Evolutionary conservation across 2,888 invertebrate species (phyloP).

Genomic region (Mythimna pallens): DNA sequence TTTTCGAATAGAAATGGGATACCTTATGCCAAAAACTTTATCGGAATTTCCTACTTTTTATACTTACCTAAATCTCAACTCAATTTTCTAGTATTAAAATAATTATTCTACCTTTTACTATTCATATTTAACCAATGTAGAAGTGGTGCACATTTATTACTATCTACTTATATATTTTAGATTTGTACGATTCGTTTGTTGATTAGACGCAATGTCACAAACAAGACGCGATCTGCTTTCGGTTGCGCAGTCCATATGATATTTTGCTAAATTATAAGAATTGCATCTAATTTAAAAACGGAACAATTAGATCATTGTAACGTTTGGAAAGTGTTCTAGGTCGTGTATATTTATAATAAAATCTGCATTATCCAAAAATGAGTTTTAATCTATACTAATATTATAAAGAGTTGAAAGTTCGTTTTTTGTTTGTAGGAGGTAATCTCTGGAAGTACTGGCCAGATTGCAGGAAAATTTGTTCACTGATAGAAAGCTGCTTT

Average conservation of each 20-base stretch:
- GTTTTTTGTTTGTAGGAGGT: too few species aligned
- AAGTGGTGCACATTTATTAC: conserved; percentile 75
- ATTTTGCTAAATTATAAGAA: conserved; percentile 27
- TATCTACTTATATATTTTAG: conserved; percentile 43
- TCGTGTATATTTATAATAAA: conserved; percentile 83
- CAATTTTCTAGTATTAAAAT: conserved; percentile 55
- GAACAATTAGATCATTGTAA: conserved; percentile 66
- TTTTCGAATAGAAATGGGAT: conserved; percentile 74
- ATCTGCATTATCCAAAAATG: conserved; percentile 73
- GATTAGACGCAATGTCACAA: conserved; percentile 58
- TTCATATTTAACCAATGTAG: conserved; percentile 72
- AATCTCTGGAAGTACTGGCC: too few species aligned
- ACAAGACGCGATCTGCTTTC: conserved; percentile 37
- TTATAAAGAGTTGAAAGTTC: too few species aligned
- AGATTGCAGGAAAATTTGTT: too few species aligned
- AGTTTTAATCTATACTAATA: conserved; percentile 61
- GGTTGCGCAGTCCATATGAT: conserved; percentile 37
- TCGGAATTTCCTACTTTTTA: conserved; percentile 70
- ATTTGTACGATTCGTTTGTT: conserved; percentile 57
- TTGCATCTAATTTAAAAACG: conserved; percentile 62
- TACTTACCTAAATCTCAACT: conserved; percentile 64
- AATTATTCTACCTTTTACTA: conserved; percentile 61
- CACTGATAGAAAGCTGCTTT: too few species aligned
- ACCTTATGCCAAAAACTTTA: conserved; percentile 74
- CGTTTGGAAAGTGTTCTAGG: conserved; percentile 76